Base-by-base conservation (phyloP, 2,888 invertebrate genomes). In the Drosophila lutescens region DNA sequence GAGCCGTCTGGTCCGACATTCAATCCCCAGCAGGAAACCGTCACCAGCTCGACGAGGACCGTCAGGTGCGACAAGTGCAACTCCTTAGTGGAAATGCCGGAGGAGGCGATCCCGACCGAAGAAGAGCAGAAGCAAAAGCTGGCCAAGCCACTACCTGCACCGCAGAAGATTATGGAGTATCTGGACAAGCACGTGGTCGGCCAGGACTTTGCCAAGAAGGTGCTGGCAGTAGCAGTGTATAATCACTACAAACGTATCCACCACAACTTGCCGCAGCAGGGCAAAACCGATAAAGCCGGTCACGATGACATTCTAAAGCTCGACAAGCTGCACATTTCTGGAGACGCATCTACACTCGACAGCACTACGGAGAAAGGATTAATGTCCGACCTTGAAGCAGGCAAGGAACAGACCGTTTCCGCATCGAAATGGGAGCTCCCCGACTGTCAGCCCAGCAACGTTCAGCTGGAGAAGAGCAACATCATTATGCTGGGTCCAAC, bases 171-270 rank as follows among this genome's bases (percentile, higher is more conserved):
- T 75, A 98, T 96, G 93, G 98, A 98, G 90, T 99, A 97, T 93
- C 93, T 99, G 77, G 97, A 99, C 93, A 96, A 96, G 89, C 98
- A 98, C 93, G 99, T 99, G 13, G 96, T 99, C 20, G 99, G 99
- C 0, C 99, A 99, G 92, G 97, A 98, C 79, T 95, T 96, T 91
- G 99, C 99, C 2, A 99, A 99, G 93, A 99, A 99, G 93, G 98
- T 99, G 40, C 93, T 99, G 36, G 96, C 99, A 0, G 99, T 99
- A 34, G 99, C 99, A 13, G 99, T 99, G 0, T 99, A 99, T 93
- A 99, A 99, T 93, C 99, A 99, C 92, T 99, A 99, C 93, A 99
- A 99, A 93, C 94, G 99, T 87, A 98, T 99, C 90, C 97, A 97
- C 92, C 98, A 99, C 92, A 99, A 99, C 93, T 95, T 95, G 81